phyloP scores from a whole-genome alignment of 2,888 invertebrate genomes.

The Branchipolynoe longqiensis region DNA sequence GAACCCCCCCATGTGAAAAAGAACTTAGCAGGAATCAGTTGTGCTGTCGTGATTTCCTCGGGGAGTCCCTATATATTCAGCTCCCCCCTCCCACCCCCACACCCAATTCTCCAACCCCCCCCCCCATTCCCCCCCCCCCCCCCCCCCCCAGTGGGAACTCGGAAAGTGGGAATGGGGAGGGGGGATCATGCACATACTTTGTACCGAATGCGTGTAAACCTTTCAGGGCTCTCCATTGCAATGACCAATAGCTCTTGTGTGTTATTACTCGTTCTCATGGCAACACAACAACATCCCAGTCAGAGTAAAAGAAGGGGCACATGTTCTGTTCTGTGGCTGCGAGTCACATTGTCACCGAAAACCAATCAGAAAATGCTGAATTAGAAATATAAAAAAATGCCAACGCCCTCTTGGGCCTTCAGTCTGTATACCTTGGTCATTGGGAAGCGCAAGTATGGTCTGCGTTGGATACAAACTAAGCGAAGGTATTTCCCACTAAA shows the following conservation, averaged over 20 bases:
- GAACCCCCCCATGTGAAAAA: conserved; percentile 12
- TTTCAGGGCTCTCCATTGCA: conserved; percentile 37
- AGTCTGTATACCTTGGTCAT: neutral
- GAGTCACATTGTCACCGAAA: conserved; percentile 1
- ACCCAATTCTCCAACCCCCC: too few species aligned
- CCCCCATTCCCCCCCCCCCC: too few species aligned
- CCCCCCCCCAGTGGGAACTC: too few species aligned
- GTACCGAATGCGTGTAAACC: conserved; percentile 6
- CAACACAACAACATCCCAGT: neutral
- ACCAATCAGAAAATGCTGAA: neutral
- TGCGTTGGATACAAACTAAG: conserved; percentile 6
- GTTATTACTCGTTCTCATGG: neutral
- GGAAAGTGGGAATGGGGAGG: neutral
- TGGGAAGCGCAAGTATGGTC: neutral
- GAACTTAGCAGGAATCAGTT: conserved; percentile 3
- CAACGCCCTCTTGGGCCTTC: neutral
- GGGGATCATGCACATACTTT: neutral
- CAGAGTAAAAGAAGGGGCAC: neutral
- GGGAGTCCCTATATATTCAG: conserved; percentile 1
- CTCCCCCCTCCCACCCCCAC: too few species aligned
- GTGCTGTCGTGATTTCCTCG: conserved; percentile 16
- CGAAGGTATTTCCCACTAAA: conserved; percentile 2
- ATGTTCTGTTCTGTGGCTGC: too few species aligned
- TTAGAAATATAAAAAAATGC: neutral
- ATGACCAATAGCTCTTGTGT: conserved; percentile 39